phyloP scores from a whole-genome alignment of 2,797 vertebrate species.

The Manis crassicaudata region DNA sequence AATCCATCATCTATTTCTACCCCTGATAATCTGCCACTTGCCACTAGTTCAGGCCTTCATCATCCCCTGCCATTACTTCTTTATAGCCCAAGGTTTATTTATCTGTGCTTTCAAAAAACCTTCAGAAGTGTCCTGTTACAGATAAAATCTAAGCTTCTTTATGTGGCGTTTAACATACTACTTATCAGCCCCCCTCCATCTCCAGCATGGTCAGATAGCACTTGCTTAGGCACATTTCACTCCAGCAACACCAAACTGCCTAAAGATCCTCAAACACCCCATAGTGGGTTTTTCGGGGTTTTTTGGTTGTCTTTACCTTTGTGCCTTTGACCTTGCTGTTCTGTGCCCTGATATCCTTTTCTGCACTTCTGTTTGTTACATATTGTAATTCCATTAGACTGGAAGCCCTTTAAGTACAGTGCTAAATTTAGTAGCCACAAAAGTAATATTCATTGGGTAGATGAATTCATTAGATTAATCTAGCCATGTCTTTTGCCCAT shows the following conservation, averaged over 20 bases:
- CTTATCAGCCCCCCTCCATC: background rate
- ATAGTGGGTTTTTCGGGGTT: background rate
- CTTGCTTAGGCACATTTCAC: background rate
- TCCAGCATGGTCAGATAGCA: background rate
- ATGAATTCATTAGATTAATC: background rate
- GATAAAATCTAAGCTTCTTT: background rate
- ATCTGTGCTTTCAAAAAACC: background rate
- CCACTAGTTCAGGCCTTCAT: background rate
- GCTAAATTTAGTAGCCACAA: background rate
- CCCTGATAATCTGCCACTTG: background rate
- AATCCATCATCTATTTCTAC: background rate
- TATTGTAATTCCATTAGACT: background rate
- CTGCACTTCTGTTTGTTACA: background rate
- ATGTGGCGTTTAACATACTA: background rate
- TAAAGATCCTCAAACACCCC: background rate
- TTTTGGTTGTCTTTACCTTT: background rate
- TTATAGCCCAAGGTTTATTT: background rate
- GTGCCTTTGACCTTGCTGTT: background rate
- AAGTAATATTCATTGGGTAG: background rate
- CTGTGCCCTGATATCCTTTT: background rate
- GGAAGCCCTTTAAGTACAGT: background rate
- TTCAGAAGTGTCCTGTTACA: background rate
- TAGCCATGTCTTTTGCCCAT: background rate
- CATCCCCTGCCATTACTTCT: background rate
- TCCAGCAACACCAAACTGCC: background rate